A percentile compares a stretch with the other conserved stretches of the same genome.
Conservation (phyloP, 2,888 invertebrate species). For the Watsonalla cultraria region DNA sequence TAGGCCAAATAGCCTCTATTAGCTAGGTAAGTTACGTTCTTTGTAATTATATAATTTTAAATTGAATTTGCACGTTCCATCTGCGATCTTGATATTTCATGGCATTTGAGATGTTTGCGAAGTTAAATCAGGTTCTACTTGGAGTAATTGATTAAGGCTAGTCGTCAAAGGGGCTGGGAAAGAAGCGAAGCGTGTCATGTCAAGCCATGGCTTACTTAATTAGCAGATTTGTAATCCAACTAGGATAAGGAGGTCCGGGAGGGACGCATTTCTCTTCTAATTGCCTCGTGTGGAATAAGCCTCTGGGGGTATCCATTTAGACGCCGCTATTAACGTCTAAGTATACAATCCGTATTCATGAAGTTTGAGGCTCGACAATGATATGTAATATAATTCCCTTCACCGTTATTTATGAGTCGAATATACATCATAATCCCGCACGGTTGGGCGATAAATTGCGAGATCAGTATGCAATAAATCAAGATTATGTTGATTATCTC, state of each 20-base stretch:
- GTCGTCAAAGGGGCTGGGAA: slow-evolving; percentile 10
- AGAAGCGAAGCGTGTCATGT: slow-evolving; percentile 23
- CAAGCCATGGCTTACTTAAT: slow-evolving; percentile 29
- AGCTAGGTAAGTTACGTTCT: not conserved
- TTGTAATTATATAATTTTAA: no score
- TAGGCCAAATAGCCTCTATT: not conserved
- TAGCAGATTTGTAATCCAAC: slow-evolving; percentile 47
- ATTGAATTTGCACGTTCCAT: no score
- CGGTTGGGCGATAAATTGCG: slow-evolving; percentile 32
- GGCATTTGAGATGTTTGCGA: no score
- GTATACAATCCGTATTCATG: slow-evolving; percentile 27
- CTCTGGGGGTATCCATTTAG: slow-evolving; percentile 26
- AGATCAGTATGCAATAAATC: slow-evolving; percentile 43
- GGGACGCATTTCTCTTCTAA: slow-evolving; percentile 16
- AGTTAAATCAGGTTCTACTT: no score
- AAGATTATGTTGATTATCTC: slow-evolving; percentile 38
- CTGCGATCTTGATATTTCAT: no score
- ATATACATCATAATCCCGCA: slow-evolving; percentile 28
- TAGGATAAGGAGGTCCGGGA: slow-evolving; percentile 17
- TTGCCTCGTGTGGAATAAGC: slow-evolving; percentile 14
- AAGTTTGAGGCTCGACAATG: slow-evolving; percentile 11
- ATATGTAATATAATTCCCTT: slow-evolving; percentile 10
- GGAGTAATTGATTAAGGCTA: not conserved
- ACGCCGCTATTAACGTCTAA: slow-evolving; percentile 17
- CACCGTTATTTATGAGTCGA: slow-evolving; percentile 26